Evolutionary conservation across 2,888 invertebrate species (phyloP), one percentile per base, ranked within the genome.

Genomic region (Lasioglossum morio): DNA sequence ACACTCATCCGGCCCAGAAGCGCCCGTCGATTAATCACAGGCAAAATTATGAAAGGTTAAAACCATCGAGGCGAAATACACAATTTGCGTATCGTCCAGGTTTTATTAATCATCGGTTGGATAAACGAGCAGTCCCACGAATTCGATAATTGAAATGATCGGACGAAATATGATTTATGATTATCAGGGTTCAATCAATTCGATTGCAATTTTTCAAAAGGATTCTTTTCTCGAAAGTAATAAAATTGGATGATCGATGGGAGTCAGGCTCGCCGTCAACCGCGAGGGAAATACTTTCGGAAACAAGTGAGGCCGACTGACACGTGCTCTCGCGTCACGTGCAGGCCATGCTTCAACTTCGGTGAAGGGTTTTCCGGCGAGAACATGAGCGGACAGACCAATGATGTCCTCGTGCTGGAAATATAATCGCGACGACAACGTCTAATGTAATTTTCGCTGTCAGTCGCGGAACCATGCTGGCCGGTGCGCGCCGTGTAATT

Each of bases 321-420:
- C 85, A 85, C 85, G 83, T 83, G 84, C 48, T 69, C 5, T 0
- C 37, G 69, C 23, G 66, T 78, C 88, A 87, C 87, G 89, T 88
- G 89, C 76, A 81, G 81, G 76, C 48, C 40, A 70, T 72, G 74
- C 77, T 46, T 46, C 72, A 77, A 34, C 34, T 70, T 75, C 69
- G 73, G 90, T 88, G 90, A 90, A 90, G 87, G 90, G 89, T 84
- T 88, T 73, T 85, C 48, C 77, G 76, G 72, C 78, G 60, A 27
- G 27, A n/a, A 27, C 60, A 60, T 53, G 53, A 53, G 8, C 8
- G 53, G 16, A 73, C 74, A 27, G 48, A 72, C 43, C 77, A 77
- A 70, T 40, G 72, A 79, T 77, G 79, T 83, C 53, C 73, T 74
- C 82, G 84, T n/a, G 76, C 78, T 79, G 79, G 69, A 70, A 73